Base-by-base conservation (phyloP, 2,113 vertebrate genomes). In the Terrapene triunguis region DNA sequence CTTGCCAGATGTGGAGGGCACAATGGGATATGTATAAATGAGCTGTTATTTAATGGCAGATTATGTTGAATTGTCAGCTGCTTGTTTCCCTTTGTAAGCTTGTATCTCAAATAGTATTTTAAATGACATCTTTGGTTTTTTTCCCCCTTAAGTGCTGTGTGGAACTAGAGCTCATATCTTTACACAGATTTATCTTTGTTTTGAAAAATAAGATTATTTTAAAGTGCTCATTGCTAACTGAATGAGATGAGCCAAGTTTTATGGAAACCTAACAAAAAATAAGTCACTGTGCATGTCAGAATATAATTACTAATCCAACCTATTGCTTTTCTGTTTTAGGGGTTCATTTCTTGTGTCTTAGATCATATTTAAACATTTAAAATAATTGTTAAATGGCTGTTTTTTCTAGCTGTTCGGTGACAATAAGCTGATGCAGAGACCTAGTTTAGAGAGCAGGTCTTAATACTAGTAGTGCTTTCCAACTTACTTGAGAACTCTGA, bases 31-130 rank as follows among this genome's bases (percentile, higher is more conserved):
- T 29, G 98, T 98, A 98, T 98, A 98, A 98, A 98, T 97, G 98
- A 98, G 98, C 97, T 98, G 98, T 98, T 98, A 98, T 98, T 98
- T 98, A 98, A 98, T 97, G 98, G 98, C 97, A 97, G 97, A 98
- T 98, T 97, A 98, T 97, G 97, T 97, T 87, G 97, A 97, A 96
- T 98, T 98, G 98, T 98, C 98, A 98, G 98, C 97, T 97, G 97
- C 97, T 98, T 84, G 88, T 97, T 97, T 98, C 95, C 91, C 93
- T 97, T 96, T 94, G 96, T 97, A 97, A 96, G 94, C 95, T 97
- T 96, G 96, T 94, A 47, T 96, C 94, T 98, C 93, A 80, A 76
- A 42, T 91, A 95, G 87, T 91, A 85, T 98, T 98, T 98, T 92
- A 95, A 96, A 96, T 92, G 92, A 94, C 48, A 87, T 95, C 97